Evolutionary conservation across 2,888 invertebrate species (phyloP).

Genomic region (Lymantria monacha): DNA sequence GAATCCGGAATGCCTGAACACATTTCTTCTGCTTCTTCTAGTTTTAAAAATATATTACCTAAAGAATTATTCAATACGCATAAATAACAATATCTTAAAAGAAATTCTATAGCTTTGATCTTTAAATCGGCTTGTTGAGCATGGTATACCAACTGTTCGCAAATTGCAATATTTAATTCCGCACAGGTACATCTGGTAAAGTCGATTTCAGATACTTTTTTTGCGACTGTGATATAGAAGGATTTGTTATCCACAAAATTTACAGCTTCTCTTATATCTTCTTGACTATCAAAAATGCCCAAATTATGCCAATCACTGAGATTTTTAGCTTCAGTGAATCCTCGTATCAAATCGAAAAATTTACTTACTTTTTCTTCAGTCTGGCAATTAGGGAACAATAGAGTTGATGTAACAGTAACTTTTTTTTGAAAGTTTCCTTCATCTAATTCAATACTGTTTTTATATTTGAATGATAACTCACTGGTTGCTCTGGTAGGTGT

Average conservation of each 20-base stretch:
- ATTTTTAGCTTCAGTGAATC: slow-evolving; percentile 55
- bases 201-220: slow-evolving; percentile 58
- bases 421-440: slow-evolving; percentile 47
- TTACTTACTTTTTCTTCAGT: slow-evolving; percentile 30
- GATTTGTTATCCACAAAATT: slow-evolving; percentile 33
- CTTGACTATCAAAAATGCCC: slow-evolving; percentile 59
- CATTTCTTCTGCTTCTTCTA: slow-evolving; percentile 57
- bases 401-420: slow-evolving; percentile 56
- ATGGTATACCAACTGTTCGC: slow-evolving; percentile 65
- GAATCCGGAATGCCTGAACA: slow-evolving; percentile 36
- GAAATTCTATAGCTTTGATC: slow-evolving; percentile 58
- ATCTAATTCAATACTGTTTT: slow-evolving; percentile 3
- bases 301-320: slow-evolving; percentile 60
- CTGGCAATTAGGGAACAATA: slow-evolving; percentile 26
- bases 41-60: slow-evolving; percentile 47
- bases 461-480: slow-evolving; percentile 9
- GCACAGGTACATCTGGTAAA: slow-evolving; percentile 64
- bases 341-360: slow-evolving; percentile 58
- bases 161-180: slow-evolving; percentile 61
- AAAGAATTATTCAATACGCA: slow-evolving; percentile 53
- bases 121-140: slow-evolving; percentile 67
- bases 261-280: slow-evolving; percentile 33
- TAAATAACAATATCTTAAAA: slow-evolving; percentile 54
- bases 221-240: slow-evolving; percentile 56
- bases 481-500: slow-evolving; percentile 15